These are phyloP conservation scores for Tenthredo notha DNA, from an alignment of 2,888 invertebrate species.

Conservation along the genomic window DNA sequence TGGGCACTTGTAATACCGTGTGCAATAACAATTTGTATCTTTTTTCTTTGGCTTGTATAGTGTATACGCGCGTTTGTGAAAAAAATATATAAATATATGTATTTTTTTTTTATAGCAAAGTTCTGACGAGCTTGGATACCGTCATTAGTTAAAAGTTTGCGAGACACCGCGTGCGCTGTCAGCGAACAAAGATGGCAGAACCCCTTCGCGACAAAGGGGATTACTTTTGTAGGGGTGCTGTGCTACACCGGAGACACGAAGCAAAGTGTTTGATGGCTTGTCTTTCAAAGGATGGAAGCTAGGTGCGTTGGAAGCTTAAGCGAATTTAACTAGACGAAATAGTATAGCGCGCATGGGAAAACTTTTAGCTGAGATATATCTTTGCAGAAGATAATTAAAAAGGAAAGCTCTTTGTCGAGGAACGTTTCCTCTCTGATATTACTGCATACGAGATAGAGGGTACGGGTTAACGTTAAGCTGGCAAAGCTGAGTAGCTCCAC, in stretches of 20 bases:
- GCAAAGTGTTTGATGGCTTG: slow-evolving; percentile 28
- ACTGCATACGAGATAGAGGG: background rate
- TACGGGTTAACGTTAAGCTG: slow-evolving; percentile 21
- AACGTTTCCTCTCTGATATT: slow-evolving; percentile 26
- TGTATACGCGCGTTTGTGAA: background rate
- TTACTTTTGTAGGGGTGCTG: slow-evolving; percentile 38
- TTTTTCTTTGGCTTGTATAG: background rate
- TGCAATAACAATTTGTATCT: background rate
- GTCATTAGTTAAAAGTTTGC: slow-evolving; percentile 47
- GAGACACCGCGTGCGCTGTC: slow-evolving; percentile 41
- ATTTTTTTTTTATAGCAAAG: slow-evolving; percentile 15
- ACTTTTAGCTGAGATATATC: background rate
- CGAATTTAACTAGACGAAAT: slow-evolving; percentile 27
- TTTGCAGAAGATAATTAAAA: slow-evolving; percentile 21
- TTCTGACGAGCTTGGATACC: background rate
- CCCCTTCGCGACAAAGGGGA: slow-evolving; percentile 35
- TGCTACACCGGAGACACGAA: slow-evolving; percentile 18
- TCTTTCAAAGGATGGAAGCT: slow-evolving; percentile 27
- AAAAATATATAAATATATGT: too few relatives aligned
- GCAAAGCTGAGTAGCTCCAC: slow-evolving; percentile 17
- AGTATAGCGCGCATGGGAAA: slow-evolving; percentile 5
- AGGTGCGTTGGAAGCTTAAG: background rate
- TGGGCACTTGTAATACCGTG: background rate
- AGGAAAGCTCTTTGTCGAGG: slow-evolving; percentile 25
- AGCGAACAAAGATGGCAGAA: slow-evolving; percentile 40